Evolutionary conservation across 2,888 invertebrate genomes (phyloP).

Genomic region (Bellardia bayeri): DNA sequence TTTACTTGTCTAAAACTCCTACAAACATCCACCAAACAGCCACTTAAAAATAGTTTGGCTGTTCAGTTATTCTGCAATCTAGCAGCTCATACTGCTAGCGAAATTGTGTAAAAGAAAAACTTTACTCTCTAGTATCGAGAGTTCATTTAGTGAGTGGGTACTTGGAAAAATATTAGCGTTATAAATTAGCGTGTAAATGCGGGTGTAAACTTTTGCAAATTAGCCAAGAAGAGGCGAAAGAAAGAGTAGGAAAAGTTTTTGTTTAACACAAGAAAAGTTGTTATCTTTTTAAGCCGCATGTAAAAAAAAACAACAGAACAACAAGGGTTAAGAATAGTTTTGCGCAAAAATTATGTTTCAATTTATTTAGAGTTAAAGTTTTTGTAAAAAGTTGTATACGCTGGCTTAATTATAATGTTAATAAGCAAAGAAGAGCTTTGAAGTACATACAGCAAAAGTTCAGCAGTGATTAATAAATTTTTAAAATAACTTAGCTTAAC

Average conservation of each 20-base stretch:
- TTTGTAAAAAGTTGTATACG: neutral
- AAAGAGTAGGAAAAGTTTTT: constrained; percentile 39
- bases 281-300: constrained; percentile 54
- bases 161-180: constrained; percentile 50
- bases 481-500: neutral
- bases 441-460: too few relatives aligned
- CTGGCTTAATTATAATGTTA: constrained; percentile 41
- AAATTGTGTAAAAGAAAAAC: constrained; percentile 2
- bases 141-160: constrained; percentile 52
- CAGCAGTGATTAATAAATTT: neutral
- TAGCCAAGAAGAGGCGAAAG: neutral
- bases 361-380: neutral
- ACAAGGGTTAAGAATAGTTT: constrained; percentile 18
- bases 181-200: constrained; percentile 65
- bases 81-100: too few relatives aligned
- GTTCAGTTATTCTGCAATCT: neutral
- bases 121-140: constrained; percentile 34
- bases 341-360: neutral
- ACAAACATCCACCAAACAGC: constrained; percentile 5
- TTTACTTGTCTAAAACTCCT: constrained; percentile 65
- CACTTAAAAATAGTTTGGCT: constrained; percentile 52
- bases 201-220: constrained; percentile 44
- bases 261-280: constrained; percentile 54
- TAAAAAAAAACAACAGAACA: neutral
- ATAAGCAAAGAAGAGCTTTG: constrained; percentile 4